These are phyloP conservation scores for Mycalesis mineus DNA, from an alignment of 2,888 invertebrate species.

Conservation along the genomic window DNA sequence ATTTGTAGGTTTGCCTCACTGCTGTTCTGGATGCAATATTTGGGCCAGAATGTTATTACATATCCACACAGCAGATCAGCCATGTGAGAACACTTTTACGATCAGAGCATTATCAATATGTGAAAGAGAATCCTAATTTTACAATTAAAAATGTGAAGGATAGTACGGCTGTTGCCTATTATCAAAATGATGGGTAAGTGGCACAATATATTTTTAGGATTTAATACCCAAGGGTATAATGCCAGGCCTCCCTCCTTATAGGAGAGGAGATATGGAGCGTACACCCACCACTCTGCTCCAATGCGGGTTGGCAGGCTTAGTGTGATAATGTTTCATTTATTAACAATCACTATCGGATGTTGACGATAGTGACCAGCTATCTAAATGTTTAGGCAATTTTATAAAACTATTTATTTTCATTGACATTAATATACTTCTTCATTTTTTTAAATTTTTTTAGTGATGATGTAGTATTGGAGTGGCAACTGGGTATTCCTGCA, in stretches of 20 bases:
- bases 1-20: conserved; percentile 48
- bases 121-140: conserved; percentile 13
- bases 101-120: background rate
- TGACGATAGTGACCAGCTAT: too few relatives aligned
- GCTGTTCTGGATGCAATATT: conserved; percentile 51
- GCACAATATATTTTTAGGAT: background rate
- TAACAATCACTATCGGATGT: too few relatives aligned
- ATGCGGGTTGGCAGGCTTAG: too few relatives aligned
- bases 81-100: background rate
- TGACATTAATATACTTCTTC: too few relatives aligned
- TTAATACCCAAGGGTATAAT: too few relatives aligned
- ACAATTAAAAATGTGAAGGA: conserved; percentile 27
- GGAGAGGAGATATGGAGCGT: too few relatives aligned
- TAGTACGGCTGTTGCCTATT: conserved; percentile 22
- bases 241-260: too few relatives aligned
- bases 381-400: too few relatives aligned
- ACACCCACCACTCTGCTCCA: too few relatives aligned
- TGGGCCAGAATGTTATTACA: conserved; percentile 43
- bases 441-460: conserved; percentile 35
- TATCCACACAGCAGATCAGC: conserved; percentile 32
- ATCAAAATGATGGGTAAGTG: conserved; percentile 42
- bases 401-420: too few relatives aligned
- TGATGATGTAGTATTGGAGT: conserved; percentile 34
- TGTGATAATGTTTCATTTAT: too few relatives aligned
- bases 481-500: conserved; percentile 43